These are phyloP conservation scores for Antechinus flavipes DNA, from an alignment of 2,113 vertebrate genomes.

Conservation along the genomic window DNA sequence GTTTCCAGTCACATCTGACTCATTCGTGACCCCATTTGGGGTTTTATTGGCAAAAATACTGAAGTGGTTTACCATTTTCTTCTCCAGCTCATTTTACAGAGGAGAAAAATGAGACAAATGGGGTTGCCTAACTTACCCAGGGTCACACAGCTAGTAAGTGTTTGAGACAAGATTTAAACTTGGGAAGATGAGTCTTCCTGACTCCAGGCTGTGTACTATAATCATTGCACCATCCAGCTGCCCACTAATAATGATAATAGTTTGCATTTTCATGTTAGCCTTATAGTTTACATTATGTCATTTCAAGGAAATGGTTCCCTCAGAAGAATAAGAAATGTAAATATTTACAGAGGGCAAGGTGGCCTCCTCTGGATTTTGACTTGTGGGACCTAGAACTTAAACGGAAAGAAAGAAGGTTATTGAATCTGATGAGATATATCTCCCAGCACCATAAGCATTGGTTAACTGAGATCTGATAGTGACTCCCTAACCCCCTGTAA, in stretches of 20 bases:
- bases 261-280: neutral
- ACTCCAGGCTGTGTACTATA: neutral
- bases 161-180: neutral
- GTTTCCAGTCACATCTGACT: neutral
- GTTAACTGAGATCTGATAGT: constrained; percentile 43
- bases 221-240: neutral
- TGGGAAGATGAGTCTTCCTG: too few species aligned
- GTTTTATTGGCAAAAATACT: neutral
- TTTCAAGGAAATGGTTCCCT: neutral
- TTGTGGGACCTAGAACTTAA: neutral
- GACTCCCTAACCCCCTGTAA: constrained; percentile 16
- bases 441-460: neutral
- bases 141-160: neutral
- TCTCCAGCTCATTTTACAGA: neutral
- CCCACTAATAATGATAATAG: neutral
- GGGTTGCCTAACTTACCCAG: neutral
- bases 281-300: neutral
- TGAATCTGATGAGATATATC: neutral
- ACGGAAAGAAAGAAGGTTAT: neutral
- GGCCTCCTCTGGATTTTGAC: neutral
- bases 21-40: neutral
- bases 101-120: neutral
- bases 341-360: neutral
- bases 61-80: neutral
- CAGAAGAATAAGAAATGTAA: neutral